These are phyloP conservation scores for Trichogramma evanescens DNA, from an alignment of 2,888 invertebrate species.

Conservation along the genomic window DNA sequence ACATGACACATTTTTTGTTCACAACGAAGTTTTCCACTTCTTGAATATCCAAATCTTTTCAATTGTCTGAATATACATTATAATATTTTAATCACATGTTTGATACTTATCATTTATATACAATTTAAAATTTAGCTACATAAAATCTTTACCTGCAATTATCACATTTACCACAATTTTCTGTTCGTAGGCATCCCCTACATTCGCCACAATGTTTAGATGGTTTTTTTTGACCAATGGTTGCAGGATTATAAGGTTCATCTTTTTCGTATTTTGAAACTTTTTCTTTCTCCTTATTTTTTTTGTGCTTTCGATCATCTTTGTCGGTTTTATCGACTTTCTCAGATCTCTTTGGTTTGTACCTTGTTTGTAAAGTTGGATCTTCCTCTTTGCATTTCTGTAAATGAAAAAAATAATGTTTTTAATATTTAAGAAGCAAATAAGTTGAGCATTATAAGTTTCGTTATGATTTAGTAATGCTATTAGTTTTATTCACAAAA, in stretches of 20 bases:
- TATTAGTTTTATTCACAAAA: not conserved
- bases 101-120: not conserved
- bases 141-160: constrained; percentile 50
- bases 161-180: constrained; percentile 68
- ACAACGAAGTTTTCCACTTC: constrained; percentile 52
- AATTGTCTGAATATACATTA: constrained; percentile 43
- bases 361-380: constrained; percentile 56
- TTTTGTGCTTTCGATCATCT: constrained; percentile 40
- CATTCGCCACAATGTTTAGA: constrained; percentile 67
- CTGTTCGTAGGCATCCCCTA: constrained; percentile 62
- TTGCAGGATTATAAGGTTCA: constrained; percentile 34
- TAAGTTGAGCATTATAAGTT: too few species aligned
- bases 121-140: not conserved
- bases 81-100: not conserved
- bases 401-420: constrained; percentile 15
- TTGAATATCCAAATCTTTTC: constrained; percentile 52
- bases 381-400: constrained; percentile 74
- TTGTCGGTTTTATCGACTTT: constrained; percentile 34
- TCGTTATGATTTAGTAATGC: constrained; percentile 1
- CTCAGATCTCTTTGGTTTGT: constrained; percentile 40
- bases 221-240: constrained; percentile 34
- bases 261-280: constrained; percentile 39
- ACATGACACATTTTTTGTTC: constrained; percentile 50
- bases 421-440: not conserved
- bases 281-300: constrained; percentile 44